Evolutionary conservation across 2,113 vertebrate genomes (phyloP), one percentile per base, ranked within the genome.

Genomic region (Tetraodon nigroviridis): DNA sequence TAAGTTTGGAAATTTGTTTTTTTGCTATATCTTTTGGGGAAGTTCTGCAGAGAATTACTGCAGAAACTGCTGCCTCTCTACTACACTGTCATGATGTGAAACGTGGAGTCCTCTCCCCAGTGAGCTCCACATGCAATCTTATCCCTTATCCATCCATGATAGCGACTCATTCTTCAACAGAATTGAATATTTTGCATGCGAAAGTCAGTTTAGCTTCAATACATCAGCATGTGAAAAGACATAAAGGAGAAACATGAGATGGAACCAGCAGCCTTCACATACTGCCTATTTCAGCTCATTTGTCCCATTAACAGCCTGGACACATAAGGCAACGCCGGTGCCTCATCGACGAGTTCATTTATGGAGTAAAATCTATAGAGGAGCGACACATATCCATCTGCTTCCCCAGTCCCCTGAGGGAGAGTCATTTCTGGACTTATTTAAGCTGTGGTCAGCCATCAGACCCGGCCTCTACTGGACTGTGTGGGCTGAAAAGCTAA

Each of bases 341-440:
- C 56, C 69, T 80, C 86, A 88, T 89, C 77, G 87, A 89, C 88
- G 61, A 69, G 78, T 87, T 85, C 87, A 84, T 87, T 89, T 89
- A 83, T 86, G 78, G 84, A 89, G 81, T 74, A 79, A 87, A 82
- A 89, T 90, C 89, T 78, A 88, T 89, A 87, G 79, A 76, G 64
- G 58, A 79, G 83, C 51, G 87, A 87, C 87, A 84, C 80, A 57
- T 82, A 83, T 87, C 82, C 76, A 84, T 87, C 87, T 88, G 85
- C 81, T 53, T 80, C 78, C 73, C 67, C 71, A 51, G 40, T 51
- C 67, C 69, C 80, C 66, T 65, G 54, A 63, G 77, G 74, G 80
- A 80, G 66, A 79, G 67, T 74, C 80, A 83, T 86, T 86, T 88
- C 81, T 87, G 85, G 78, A 86, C 78, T 86, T 86, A 83, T 87